phyloP scores from a whole-genome alignment of 2,888 invertebrate species.

The Ellobium chinense region DNA sequence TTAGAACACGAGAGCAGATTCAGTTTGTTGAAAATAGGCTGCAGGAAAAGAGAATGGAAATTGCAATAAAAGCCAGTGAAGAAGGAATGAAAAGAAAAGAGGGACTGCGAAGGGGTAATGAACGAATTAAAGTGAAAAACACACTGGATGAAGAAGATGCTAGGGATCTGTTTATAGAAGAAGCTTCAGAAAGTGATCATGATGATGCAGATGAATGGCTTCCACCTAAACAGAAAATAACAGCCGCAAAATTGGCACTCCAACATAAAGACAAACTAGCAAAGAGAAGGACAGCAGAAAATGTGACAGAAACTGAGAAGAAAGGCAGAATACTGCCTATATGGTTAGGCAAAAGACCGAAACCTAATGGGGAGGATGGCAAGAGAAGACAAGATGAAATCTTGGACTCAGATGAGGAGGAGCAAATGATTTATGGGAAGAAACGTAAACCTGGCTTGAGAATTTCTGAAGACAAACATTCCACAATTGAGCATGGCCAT shows the following conservation, averaged over 20 bases:
- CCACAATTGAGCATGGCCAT: too few relatives aligned
- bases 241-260: not conserved
- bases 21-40: not conserved
- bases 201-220: not conserved
- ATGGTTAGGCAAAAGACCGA: not conserved
- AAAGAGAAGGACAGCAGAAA: not conserved
- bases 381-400: not conserved
- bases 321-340: not conserved
- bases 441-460: not conserved
- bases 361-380: not conserved
- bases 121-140: not conserved
- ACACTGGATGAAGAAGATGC: not conserved
- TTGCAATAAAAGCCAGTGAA: not conserved
- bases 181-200: not conserved
- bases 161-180: not conserved
- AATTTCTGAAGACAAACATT: too few relatives aligned
- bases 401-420: not conserved
- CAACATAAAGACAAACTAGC: not conserved
- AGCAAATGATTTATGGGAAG: not conserved
- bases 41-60: not conserved
- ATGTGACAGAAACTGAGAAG: too few relatives aligned
- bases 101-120: not conserved
- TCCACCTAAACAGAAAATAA: not conserved
- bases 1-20: too few relatives aligned
- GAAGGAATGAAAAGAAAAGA: not conserved